Evolutionary conservation across 2,888 invertebrate species (phyloP).

Genomic region (Apocheima hispidaria): DNA sequence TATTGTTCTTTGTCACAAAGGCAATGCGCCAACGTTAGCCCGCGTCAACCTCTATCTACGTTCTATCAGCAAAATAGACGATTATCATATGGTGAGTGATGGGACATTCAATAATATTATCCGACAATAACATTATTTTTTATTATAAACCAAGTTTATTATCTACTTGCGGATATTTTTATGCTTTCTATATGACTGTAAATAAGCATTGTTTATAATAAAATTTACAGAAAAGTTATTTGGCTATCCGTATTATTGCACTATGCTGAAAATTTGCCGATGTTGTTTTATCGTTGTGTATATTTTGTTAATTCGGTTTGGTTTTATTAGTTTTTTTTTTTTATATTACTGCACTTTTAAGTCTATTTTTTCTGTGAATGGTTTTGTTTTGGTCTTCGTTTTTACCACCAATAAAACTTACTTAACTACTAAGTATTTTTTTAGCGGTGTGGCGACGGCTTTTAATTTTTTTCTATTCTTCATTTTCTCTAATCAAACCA

Average conservation of each 20-base stretch:
- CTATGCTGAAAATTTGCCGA: conserved; percentile 76
- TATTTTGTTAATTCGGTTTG: conserved; percentile 50
- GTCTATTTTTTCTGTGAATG: conserved; percentile 1
- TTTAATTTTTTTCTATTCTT: conserved; percentile 14
- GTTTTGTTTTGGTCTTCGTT: neutral
- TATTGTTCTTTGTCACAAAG: conserved; percentile 82
- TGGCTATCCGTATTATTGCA: conserved; percentile 72
- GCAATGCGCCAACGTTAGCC: conserved; percentile 95
- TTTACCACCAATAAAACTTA: neutral
- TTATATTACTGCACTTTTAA: conserved; percentile 26
- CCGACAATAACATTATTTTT: conserved; percentile 49
- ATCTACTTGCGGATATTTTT: conserved; percentile 11
- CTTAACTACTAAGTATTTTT: neutral
- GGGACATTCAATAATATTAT: conserved; percentile 55
- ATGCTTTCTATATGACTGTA: conserved; percentile 7
- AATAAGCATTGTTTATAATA: conserved; percentile 74
- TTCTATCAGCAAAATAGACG: conserved; percentile 99
- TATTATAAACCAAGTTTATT: conserved; percentile 74
- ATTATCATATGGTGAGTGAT: conserved; percentile 99
- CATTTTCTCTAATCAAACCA: neutral
- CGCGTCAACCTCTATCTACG: conserved; percentile 98
- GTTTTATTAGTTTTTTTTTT: conserved; percentile 46
- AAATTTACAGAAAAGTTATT: conserved; percentile 69
- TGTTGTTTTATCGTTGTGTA: conserved; percentile 71
- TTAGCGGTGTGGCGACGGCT: conserved; percentile 66